Conservation (phyloP, 2,113 vertebrate species). For the Macroglossus sobrinus region DNA sequence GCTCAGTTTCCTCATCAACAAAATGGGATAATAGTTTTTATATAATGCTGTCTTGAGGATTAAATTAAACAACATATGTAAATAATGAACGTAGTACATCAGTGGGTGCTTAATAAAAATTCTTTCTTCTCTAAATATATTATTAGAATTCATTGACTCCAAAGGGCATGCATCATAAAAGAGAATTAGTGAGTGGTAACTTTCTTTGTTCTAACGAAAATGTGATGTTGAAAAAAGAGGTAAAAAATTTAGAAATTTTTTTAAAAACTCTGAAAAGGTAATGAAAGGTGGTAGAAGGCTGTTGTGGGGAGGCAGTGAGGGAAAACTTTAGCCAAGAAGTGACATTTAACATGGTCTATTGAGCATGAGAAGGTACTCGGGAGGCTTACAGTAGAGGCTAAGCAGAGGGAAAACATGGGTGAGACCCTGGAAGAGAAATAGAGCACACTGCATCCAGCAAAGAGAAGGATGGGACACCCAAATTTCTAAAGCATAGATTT, state of each 20-base stretch:
- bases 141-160: background rate
- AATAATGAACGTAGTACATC: background rate
- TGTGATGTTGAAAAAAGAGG: background rate
- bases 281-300: background rate
- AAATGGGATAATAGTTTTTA: background rate
- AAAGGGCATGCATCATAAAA: background rate
- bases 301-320: background rate
- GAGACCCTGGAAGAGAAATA: background rate
- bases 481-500: background rate
- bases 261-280: background rate
- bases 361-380: background rate
- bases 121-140: slow-evolving; percentile 34
- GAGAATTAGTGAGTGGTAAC: background rate
- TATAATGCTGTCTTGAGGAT: background rate
- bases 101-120: background rate
- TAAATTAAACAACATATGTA: background rate
- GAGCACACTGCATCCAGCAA: background rate
- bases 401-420: background rate
- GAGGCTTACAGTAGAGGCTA: background rate
- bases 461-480: background rate
- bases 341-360: background rate
- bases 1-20: background rate
- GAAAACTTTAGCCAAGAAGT: background rate
- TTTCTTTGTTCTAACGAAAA: background rate
- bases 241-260: background rate